A percentile compares a stretch with the other conserved stretches of the same genome.
phyloP scores from a whole-genome alignment of 2,888 invertebrate genomes.

The Lissocephala sabroskyi region DNA sequence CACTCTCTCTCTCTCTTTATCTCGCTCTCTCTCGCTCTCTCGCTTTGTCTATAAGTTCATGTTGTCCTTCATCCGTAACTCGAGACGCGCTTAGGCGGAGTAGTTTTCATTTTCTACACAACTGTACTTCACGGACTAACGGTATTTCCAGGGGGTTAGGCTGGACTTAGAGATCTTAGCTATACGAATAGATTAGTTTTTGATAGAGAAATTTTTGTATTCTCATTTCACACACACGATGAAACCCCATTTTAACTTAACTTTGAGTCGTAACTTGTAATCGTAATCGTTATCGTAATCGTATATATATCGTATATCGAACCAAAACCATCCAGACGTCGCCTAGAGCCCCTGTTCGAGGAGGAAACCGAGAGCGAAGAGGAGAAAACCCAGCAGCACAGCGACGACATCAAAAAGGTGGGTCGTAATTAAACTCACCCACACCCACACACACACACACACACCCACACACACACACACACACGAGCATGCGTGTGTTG shows the following conservation, averaged over 20 bases:
- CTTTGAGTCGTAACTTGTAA: slow-evolving; percentile 30
- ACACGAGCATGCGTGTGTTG: slow-evolving; percentile 1
- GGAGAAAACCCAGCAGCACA: slow-evolving; percentile 71
- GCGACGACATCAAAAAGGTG: slow-evolving; percentile 72
- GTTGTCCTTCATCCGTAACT: too few relatives aligned
- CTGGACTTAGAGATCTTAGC: too few relatives aligned
- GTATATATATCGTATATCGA: slow-evolving; percentile 37
- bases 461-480: background rate
- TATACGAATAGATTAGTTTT: too few relatives aligned
- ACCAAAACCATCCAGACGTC: slow-evolving; percentile 74
- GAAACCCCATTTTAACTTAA: slow-evolving; percentile 26
- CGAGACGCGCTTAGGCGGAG: too few relatives aligned
- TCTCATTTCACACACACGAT: slow-evolving; percentile 19
- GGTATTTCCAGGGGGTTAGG: too few relatives aligned
- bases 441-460: background rate
- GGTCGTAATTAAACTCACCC: slow-evolving; percentile 70
- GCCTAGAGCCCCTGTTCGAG: slow-evolving; percentile 87
- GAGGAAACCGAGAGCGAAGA: slow-evolving; percentile 84
- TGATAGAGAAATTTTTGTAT: too few relatives aligned
- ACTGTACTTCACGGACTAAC: too few relatives aligned
- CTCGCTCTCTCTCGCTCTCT: too few relatives aligned
- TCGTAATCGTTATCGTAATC: slow-evolving; percentile 43
- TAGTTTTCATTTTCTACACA: too few relatives aligned
- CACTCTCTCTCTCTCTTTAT: background rate
- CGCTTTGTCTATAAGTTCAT: too few relatives aligned